Conservation (phyloP, 2,113 vertebrate species). For the Labeo rohita region DNA sequence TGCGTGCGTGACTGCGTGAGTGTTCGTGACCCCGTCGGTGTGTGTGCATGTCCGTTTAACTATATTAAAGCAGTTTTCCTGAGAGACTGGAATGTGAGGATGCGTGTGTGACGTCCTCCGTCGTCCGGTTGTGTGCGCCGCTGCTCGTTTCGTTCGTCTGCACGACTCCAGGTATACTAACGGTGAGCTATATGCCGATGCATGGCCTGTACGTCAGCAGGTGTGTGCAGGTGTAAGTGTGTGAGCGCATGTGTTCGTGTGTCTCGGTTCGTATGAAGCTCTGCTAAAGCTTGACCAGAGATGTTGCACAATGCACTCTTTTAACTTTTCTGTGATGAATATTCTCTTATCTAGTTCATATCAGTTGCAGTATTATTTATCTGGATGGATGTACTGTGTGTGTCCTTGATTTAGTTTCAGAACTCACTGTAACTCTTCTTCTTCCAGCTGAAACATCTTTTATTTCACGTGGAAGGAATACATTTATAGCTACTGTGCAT, state of each 20-base stretch:
- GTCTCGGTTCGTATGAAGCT: conserved; percentile 53
- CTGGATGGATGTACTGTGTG: conserved; percentile 57
- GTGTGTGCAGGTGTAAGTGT: conserved; percentile 56
- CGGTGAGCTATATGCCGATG: conserved; percentile 76
- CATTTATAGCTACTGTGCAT: conserved; percentile 40
- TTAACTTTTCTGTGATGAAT: conserved; percentile 70
- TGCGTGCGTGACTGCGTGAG: conserved; percentile 47
- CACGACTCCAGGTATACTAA: conserved; percentile 74
- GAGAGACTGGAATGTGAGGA: conserved; percentile 13
- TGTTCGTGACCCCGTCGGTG: conserved; percentile 51
- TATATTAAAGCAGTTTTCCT: conserved; percentile 6
- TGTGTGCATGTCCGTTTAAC: conserved; percentile 53
- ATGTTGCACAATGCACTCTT: conserved; percentile 74
- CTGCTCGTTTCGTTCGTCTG: conserved; percentile 70
- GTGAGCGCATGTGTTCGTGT: conserved; percentile 20
- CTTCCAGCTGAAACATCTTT: conserved; percentile 3
- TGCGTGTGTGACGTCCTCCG: conserved; percentile 50
- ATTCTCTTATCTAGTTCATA: conserved; percentile 63
- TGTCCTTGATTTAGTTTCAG: conserved; percentile 53
- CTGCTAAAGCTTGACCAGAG: conserved; percentile 67
- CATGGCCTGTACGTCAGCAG: conserved; percentile 76
- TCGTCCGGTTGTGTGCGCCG: conserved; percentile 44
- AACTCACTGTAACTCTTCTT: conserved; percentile 46
- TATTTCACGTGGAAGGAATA: background rate
- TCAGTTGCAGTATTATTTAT: conserved; percentile 62